Evolutionary conservation across 2,888 invertebrate genomes (phyloP).

Genomic region (Dichetophora obliterata): DNA sequence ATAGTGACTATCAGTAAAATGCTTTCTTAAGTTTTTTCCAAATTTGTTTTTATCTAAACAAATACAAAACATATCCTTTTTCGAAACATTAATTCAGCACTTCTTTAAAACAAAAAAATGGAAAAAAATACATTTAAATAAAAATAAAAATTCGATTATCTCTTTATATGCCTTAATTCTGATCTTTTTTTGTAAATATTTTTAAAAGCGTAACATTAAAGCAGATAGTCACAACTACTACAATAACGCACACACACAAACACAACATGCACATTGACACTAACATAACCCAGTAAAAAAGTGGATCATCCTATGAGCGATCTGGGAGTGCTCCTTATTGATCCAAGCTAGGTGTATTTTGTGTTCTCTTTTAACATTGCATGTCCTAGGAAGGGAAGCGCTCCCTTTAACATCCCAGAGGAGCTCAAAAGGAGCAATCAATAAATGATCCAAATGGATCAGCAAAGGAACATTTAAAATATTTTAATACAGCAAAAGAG

Average conservation of each 20-base stretch:
- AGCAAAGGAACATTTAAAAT: too few relatives aligned
- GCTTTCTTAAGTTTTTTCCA: not conserved
- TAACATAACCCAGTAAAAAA: not conserved
- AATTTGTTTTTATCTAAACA: not conserved
- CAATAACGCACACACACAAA: slow-evolving; percentile 12
- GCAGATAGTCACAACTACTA: slow-evolving; percentile 25
- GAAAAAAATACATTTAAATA: too few relatives aligned
- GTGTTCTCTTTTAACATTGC: too few relatives aligned
- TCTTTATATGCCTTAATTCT: not conserved
- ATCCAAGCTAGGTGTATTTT: too few relatives aligned
- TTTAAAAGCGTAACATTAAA: not conserved
- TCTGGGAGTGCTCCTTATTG: too few relatives aligned
- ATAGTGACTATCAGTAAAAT: slow-evolving; percentile 28
- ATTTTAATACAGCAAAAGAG: too few relatives aligned
- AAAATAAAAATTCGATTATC: not conserved
- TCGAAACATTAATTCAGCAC: not conserved
- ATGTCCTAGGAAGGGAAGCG: too few relatives aligned
- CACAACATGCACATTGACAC: not conserved
- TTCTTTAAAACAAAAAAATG: not conserved
- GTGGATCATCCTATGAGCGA: too few relatives aligned
- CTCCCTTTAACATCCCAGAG: too few relatives aligned
- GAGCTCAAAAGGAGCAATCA: too few relatives aligned
- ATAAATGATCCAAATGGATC: too few relatives aligned
- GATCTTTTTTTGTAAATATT: not conserved
- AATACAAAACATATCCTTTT: slow-evolving; percentile 38